Percentiles rank a stretch among this genome's conserved stretches.
These are phyloP conservation scores for Drosophila fuyamai DNA, from an alignment of 1,140 invertebrate genomes.

Conservation along the genomic window DNA sequence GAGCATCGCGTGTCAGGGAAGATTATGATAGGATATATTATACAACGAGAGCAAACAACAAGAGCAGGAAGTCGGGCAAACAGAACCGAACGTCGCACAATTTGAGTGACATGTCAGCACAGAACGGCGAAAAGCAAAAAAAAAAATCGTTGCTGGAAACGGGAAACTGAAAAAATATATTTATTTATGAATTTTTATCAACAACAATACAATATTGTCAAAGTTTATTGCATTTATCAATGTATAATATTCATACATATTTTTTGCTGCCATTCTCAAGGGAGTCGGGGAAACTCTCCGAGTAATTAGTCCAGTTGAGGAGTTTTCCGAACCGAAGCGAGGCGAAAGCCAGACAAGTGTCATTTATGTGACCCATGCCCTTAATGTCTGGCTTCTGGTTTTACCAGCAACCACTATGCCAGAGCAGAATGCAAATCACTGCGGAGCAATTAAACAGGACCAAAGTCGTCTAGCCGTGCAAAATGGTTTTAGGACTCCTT, in stretches of 20 bases:
- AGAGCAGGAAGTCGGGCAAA: slow-evolving; percentile 52
- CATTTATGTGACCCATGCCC: slow-evolving; percentile 33
- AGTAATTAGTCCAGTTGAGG: slow-evolving; percentile 50
- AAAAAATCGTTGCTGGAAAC: slow-evolving; percentile 8
- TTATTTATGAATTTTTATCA: slow-evolving; percentile 66
- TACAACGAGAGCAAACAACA: slow-evolving; percentile 49
- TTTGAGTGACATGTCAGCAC: slow-evolving; percentile 72
- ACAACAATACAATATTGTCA: slow-evolving; percentile 60
- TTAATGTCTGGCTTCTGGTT: slow-evolving; percentile 24
- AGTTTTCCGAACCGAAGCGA: slow-evolving; percentile 29
- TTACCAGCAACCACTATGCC: slow-evolving; percentile 4
- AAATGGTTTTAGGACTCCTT: slow-evolving; percentile 28
- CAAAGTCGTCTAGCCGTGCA: slow-evolving; percentile 65
- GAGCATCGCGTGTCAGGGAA: slow-evolving; percentile 75
- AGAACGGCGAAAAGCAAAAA: slow-evolving; percentile 7
- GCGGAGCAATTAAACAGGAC: slow-evolving; percentile 66
- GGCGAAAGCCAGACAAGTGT: slow-evolving; percentile 48
- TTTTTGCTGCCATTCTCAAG: slow-evolving; percentile 6
- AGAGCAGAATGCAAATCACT: slow-evolving; percentile 65
- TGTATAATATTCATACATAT: slow-evolving; percentile 10
- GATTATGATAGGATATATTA: slow-evolving; percentile 79
- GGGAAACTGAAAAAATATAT: slow-evolving; percentile 31
- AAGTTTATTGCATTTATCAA: slow-evolving; percentile 78
- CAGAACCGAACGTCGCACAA: slow-evolving; percentile 66
- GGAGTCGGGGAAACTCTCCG: slow-evolving; percentile 18